phyloP scores from a whole-genome alignment of 2,888 invertebrate species.

The Hedya salicella region DNA sequence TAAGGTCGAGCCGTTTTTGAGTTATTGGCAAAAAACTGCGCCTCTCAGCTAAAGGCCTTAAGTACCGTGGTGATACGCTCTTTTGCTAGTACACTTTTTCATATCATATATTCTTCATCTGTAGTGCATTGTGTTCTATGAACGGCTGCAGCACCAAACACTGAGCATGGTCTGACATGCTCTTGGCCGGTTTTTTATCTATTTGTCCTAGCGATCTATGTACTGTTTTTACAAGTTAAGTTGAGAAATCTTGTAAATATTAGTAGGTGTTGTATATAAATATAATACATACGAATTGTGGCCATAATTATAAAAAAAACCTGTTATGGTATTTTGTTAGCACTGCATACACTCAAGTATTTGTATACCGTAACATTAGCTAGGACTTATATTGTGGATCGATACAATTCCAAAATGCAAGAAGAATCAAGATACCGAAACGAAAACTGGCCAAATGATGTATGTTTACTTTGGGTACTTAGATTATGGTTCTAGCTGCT shows the following conservation, averaged over 20 bases:
- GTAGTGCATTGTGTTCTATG: no score
- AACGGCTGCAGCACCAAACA: no score
- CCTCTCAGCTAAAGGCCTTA: no score
- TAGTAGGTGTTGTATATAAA: neutral
- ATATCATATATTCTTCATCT: no score
- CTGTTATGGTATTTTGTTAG: neutral
- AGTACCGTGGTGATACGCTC: no score
- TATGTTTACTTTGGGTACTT: neutral
- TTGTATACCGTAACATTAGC: neutral
- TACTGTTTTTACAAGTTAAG: no score
- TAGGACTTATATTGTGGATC: neutral
- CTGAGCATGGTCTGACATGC: no score
- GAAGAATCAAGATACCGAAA: neutral
- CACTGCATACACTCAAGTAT: neutral
- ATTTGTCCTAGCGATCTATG: no score
- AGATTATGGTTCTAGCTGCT: neutral
- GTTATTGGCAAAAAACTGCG: no score
- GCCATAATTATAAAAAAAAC: conserved; percentile 21
- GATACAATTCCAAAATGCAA: neutral
- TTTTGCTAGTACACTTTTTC: no score
- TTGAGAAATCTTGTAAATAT: conserved; percentile 5
- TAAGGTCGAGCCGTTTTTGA: no score
- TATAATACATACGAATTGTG: conserved; percentile 3
- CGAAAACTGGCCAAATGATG: neutral
- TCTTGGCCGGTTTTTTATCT: no score